A percentile compares a stretch with the other conserved stretches of the same genome.
Evolutionary conservation across 1,140 invertebrate species (phyloP).

Genomic region (Dinothrombium tinctorium): DNA sequence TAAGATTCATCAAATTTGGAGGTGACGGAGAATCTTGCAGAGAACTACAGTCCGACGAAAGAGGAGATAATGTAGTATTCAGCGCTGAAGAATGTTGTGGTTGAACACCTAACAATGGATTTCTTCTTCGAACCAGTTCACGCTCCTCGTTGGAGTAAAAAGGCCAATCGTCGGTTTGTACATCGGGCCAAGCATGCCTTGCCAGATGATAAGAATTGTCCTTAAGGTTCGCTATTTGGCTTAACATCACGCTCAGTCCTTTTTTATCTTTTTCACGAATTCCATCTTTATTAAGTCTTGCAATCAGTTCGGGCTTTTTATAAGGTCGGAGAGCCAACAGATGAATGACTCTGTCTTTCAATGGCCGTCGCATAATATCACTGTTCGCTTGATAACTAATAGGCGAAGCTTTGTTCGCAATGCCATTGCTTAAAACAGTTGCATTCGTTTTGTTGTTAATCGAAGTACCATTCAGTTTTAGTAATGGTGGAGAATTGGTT

Average conservation of each 20-base stretch:
- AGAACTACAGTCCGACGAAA: not conserved
- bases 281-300: constrained; percentile 59
- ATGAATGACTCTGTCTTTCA: constrained; percentile 64
- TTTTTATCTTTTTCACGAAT: constrained; percentile 54
- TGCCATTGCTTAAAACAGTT: not conserved
- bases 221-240: constrained; percentile 46
- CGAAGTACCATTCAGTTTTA: not conserved
- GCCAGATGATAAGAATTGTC: constrained; percentile 68
- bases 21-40: constrained; percentile 1
- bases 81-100: not conserved
- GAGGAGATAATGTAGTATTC: not conserved
- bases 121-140: constrained; percentile 49
- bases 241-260: constrained; percentile 42
- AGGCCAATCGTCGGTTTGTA: constrained; percentile 66
- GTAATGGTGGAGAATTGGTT: not conserved
- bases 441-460: not conserved
- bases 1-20: not conserved
- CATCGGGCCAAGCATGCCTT: constrained; percentile 66
- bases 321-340: constrained; percentile 66
- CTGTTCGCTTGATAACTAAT: not conserved
- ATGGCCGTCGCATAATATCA: constrained; percentile 7
- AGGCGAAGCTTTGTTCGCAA: not conserved
- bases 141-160: constrained; percentile 70
- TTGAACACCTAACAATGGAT: not conserved
- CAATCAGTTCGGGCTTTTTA: constrained; percentile 68